Base-by-base conservation (phyloP, 2,113 vertebrate genomes). In the Corythoichthys intestinalis region DNA sequence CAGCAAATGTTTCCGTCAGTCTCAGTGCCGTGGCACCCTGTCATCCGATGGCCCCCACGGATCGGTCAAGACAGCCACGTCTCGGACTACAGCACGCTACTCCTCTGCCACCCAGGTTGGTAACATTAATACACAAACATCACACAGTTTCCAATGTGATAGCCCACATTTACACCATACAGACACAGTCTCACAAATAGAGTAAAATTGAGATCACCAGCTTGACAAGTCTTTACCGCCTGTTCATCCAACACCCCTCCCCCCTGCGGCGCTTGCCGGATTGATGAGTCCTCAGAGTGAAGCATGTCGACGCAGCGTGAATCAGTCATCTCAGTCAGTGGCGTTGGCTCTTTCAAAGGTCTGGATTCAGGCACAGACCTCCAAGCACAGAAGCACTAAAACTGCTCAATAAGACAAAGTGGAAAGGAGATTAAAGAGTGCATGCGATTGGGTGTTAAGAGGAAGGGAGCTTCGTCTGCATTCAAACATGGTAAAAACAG, bases 91-190 rank as follows among this genome's bases (percentile, higher is more conserved):
- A 0, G 95, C 96, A 39, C 95, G 96, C 46, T 99, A 99, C 79
- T 98, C 97, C 65, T 99, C 97, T 66, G 97, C 96, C 70, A 99
- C 96, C 11, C 97, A 99, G 95, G 97, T 99, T 91, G 20, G 53
- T 11, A 1, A 8, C 44, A 1, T 11, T 5, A 15, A 34, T 1
- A 14, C 34, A 57, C 4, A 6, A 20, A 11, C 2, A 56, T 34
- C 28, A 34, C 9, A 34, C 28, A 1, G 1, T 12, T 34, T 34
- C 20, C 20, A 56, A 34, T 56, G 7, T 12, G 39, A 44, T 11
- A 6, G 20, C 41, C 20, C n/a, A 47, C 39, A 20, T 10, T 44
- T 15, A 44, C 5, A 17, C 61, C 61, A 63, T 63, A 41, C 44
- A n/a, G 14, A 63, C 60, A 20, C 12, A 39, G 39, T n/a, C 60